Percentiles rank a stretch among this genome's conserved stretches.
Conservation (phyloP, 1,140 invertebrate genomes). For the Drosophila hydei region DNA sequence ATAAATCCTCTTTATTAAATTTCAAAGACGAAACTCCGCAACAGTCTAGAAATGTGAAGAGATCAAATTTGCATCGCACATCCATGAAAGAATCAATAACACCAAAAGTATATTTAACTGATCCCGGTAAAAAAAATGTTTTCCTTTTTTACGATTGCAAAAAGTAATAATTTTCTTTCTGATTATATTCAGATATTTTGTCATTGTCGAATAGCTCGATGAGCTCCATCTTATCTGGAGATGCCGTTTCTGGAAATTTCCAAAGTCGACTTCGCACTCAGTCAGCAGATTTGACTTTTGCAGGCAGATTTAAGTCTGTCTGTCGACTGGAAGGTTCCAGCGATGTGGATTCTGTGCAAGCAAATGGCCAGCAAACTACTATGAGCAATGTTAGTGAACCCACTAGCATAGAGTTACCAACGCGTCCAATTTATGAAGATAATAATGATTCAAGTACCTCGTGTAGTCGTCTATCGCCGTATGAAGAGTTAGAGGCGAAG, state of each 20-base stretch:
- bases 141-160: neutral
- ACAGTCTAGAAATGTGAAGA: constrained; percentile 8
- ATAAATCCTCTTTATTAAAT: constrained; percentile 18
- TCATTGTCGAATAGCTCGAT: constrained; percentile 81
- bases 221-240: constrained; percentile 73
- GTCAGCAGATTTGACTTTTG: constrained; percentile 70
- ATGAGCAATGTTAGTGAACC: constrained; percentile 24
- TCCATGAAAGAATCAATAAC: constrained; percentile 11
- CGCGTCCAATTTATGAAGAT: constrained; percentile 34
- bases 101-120: constrained; percentile 18
- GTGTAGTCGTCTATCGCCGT: constrained; percentile 59
- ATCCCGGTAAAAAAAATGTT: constrained; percentile 51
- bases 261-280: constrained; percentile 35
- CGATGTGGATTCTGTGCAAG: constrained; percentile 13
- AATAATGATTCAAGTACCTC: constrained; percentile 65
- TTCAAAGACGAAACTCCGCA: constrained; percentile 25
- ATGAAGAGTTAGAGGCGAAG: constrained; percentile 29
- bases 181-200: constrained; percentile 58
- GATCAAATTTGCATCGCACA: constrained; percentile 16
- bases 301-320: constrained; percentile 68
- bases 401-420: constrained; percentile 9
- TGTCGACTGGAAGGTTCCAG: constrained; percentile 19
- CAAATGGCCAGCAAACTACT: constrained; percentile 16
- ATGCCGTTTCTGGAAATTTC: constrained; percentile 43
- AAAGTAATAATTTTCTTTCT: neutral